These are phyloP conservation scores for Melanargia galathea DNA, from an alignment of 2,888 invertebrate genomes.

Conservation along the genomic window DNA sequence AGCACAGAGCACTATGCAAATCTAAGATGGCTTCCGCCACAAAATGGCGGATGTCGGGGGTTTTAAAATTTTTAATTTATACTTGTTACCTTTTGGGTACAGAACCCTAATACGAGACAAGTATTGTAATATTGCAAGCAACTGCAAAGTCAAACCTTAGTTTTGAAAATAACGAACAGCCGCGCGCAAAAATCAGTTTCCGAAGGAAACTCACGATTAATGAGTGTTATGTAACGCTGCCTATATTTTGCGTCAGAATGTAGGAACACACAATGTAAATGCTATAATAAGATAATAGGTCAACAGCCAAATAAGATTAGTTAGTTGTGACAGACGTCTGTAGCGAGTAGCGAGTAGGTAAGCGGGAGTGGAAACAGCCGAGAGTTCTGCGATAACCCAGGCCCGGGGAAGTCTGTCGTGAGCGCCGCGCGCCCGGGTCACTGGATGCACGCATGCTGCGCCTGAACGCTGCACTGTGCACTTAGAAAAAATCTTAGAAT, in stretches of 20 bases:
- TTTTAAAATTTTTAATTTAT: too few relatives aligned
- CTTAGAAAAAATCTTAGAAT: constrained; percentile 9
- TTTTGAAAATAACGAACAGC: too few relatives aligned
- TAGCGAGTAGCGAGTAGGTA: neutral
- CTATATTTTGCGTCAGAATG: constrained; percentile 5
- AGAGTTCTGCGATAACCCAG: constrained; percentile 42
- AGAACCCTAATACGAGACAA: too few relatives aligned
- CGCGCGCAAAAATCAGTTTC: neutral
- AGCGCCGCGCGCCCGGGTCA: constrained; percentile 37
- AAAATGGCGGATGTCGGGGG: too few relatives aligned
- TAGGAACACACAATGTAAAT: neutral
- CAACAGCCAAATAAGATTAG: constrained; percentile 26
- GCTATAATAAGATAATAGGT: constrained; percentile 26
- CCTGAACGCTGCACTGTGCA: constrained; percentile 7
- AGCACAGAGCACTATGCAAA: too few relatives aligned
- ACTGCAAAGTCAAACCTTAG: too few relatives aligned
- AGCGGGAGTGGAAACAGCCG: constrained; percentile 42
- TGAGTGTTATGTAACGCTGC: neutral
- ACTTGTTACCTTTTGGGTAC: too few relatives aligned
- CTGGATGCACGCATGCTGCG: constrained; percentile 32
- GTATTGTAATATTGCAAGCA: too few relatives aligned
- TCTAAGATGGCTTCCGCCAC: too few relatives aligned
- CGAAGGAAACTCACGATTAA: neutral
- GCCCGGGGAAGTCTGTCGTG: constrained; percentile 35
- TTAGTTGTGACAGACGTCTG: constrained; percentile 25